Percentiles rank a stretch among this genome's conserved stretches.
Evolutionary conservation across 2,113 vertebrate genomes (phyloP).

Genomic region (Meleagris gallopavo): DNA sequence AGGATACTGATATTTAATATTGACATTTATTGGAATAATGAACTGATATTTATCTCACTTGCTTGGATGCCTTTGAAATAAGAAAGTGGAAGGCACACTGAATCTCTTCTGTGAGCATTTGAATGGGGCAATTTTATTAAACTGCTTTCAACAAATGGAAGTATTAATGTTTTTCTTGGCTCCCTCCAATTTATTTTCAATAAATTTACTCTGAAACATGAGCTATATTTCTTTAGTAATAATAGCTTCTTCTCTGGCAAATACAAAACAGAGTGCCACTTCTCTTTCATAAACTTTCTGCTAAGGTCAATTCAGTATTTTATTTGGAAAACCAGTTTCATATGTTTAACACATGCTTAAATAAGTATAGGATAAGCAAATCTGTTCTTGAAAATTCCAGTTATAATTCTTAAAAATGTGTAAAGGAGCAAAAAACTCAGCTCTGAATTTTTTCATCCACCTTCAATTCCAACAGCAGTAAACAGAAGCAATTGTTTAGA

Average conservation of each 20-base stretch:
- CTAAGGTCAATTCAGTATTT: neutral
- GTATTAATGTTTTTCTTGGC: neutral
- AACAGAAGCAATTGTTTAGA: neutral
- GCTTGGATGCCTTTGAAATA: neutral
- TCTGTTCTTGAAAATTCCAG: neutral
- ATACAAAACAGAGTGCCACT: neutral
- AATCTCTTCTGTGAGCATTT: neutral
- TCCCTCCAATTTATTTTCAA: neutral
- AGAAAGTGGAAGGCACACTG: neutral
- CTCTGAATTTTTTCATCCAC: neutral
- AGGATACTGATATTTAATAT: neutral
- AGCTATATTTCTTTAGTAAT: rapidly evolving
- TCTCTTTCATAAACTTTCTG: neutral
- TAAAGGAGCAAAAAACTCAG: neutral
- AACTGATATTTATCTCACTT: neutral
- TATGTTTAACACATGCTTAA: neutral
- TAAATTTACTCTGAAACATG: neutral
- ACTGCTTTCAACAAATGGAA: neutral
- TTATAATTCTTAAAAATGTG: neutral
- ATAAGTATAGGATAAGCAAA: neutral
- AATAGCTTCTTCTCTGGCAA: neutral
- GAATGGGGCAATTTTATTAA: neutral
- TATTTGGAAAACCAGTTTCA: neutral
- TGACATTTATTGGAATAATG: neutral
- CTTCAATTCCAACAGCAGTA: neutral